phyloP scores from a whole-genome alignment of 2,113 vertebrate species.

The Catharus fuscescens region DNA sequence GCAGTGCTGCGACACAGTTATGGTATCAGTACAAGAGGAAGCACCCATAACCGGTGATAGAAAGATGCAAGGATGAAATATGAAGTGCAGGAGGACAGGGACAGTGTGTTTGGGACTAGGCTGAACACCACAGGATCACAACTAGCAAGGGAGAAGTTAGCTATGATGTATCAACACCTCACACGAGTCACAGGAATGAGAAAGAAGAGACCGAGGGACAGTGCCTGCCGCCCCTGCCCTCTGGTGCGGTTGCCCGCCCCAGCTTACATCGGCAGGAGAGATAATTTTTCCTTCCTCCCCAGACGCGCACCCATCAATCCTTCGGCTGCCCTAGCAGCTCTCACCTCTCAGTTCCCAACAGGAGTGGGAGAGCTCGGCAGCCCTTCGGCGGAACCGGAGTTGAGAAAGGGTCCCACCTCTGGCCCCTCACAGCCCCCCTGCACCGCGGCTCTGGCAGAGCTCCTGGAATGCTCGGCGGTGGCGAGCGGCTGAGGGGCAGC shows the following conservation, averaged over 20 bases:
- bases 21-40: no score
- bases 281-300: not conserved
- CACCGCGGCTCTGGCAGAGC: not conserved
- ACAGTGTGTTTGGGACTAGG: not conserved
- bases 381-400: not conserved
- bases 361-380: not conserved
- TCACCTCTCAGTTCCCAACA: not conserved
- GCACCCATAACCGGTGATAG: not conserved
- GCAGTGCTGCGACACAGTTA: accelerated
- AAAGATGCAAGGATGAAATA: not conserved
- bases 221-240: not conserved
- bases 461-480: not conserved
- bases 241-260: not conserved
- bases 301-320: not conserved
- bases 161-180: not conserved
- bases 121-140: not conserved
- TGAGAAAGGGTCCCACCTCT: not conserved
- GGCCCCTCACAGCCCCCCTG: accelerated
- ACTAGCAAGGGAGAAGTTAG: not conserved
- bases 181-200: accelerated
- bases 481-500: not conserved
- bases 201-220: not conserved
- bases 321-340: not conserved
- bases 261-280: no score
- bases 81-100: accelerated